phyloP scores from a whole-genome alignment of 2,888 invertebrate species.

The Dermolepida albohirtum region DNA sequence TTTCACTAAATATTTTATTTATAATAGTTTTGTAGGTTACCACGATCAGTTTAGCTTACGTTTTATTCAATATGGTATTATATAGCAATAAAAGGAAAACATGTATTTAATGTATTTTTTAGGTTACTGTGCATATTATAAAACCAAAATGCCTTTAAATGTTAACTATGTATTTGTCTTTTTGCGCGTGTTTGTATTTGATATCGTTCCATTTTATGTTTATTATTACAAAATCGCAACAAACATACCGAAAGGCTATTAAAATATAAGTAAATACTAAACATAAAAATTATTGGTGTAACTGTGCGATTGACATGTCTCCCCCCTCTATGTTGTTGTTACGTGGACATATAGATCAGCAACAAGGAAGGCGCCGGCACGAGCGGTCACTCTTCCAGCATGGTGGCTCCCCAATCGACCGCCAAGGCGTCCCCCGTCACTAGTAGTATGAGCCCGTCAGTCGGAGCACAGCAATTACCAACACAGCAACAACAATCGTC shows the following conservation, averaged over 20 bases:
- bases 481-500: conserved; percentile 48
- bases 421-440: conserved; percentile 21
- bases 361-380: conserved; percentile 25
- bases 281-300: conserved; percentile 16
- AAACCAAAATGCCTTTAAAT: too few relatives aligned
- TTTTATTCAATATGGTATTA: too few relatives aligned
- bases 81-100: too few relatives aligned
- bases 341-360: conserved; percentile 26
- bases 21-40: too few relatives aligned
- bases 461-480: conserved; percentile 58
- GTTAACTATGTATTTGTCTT: conserved; percentile 15
- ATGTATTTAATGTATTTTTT: not conserved
- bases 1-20: too few relatives aligned
- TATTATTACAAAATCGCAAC: too few relatives aligned
- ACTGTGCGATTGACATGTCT: conserved; percentile 44
- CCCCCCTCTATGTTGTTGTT: conserved; percentile 26
- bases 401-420: not conserved
- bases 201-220: too few relatives aligned
- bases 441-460: conserved; percentile 62
- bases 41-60: too few relatives aligned
- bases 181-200: conserved; percentile 32
- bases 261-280: too few relatives aligned
- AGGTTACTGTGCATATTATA: conserved; percentile 3
- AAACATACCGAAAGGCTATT: too few relatives aligned
- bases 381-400: conserved; percentile 12